phyloP scores from a whole-genome alignment of 2,797 vertebrate genomes.

The Sciurus vulgaris region DNA sequence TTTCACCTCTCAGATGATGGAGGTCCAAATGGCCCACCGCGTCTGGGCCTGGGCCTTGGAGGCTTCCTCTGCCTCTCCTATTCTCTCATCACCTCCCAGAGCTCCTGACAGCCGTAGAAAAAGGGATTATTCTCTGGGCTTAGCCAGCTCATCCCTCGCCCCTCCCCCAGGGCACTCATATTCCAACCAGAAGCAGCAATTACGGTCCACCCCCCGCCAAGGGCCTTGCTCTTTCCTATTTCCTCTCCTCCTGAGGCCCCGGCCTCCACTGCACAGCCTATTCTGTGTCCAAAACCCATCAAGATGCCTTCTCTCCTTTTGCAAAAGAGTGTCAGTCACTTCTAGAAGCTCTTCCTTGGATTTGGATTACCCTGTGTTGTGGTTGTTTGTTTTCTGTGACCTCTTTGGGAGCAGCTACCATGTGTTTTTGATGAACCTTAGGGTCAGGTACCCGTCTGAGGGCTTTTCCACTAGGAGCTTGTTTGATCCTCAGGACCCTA shows the following conservation, averaged over 20 bases:
- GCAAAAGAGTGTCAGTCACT: background rate
- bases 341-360: background rate
- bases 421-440: constrained; percentile 63
- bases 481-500: constrained; percentile 27
- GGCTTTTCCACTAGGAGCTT: constrained; percentile 37
- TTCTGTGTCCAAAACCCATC: background rate
- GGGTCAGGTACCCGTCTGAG: background rate
- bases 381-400: constrained; percentile 15
- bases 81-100: constrained; percentile 64
- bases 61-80: constrained; percentile 46
- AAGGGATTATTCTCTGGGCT: constrained; percentile 71
- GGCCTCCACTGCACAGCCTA: background rate
- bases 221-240: background rate
- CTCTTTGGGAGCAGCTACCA: background rate
- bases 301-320: background rate
- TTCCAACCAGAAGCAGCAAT: constrained; percentile 56
- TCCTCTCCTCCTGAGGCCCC: background rate
- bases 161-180: constrained; percentile 63
- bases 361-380: background rate
- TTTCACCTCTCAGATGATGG: constrained; percentile 73
- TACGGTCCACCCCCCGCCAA: background rate
- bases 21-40: constrained; percentile 59
- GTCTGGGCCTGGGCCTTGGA: constrained; percentile 6
- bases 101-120: constrained; percentile 76
- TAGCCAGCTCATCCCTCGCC: constrained; percentile 56